These are phyloP conservation scores for Nesogale talazaci DNA, from an alignment of 2,113 vertebrate species.

Conservation along the genomic window DNA sequence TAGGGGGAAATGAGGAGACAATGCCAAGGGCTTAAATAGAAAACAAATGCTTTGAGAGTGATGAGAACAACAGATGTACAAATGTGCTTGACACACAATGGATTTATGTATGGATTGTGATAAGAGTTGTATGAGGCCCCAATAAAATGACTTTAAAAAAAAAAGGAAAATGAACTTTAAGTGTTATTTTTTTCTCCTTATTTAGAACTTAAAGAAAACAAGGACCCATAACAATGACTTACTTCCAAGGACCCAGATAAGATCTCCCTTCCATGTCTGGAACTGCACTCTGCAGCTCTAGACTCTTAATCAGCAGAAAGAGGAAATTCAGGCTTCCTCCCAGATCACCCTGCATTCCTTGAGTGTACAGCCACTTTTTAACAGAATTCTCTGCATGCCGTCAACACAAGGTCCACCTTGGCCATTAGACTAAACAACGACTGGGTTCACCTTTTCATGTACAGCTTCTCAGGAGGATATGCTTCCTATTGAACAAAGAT, in stretches of 20 bases:
- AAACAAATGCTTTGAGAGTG: too few species aligned
- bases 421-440: constrained; percentile 26
- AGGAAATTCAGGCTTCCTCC: constrained; percentile 73
- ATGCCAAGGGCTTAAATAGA: too few species aligned
- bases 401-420: neutral
- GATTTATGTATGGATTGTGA: too few species aligned
- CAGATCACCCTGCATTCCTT: neutral
- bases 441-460: neutral
- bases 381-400: neutral
- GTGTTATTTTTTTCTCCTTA: constrained; percentile 32
- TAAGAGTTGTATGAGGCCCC: too few species aligned
- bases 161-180: too few species aligned
- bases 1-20: too few species aligned
- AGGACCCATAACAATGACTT: constrained; percentile 44
- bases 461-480: constrained; percentile 5
- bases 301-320: constrained; percentile 72
- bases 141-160: too few species aligned
- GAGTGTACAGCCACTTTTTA: neutral
- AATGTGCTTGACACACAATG: too few species aligned
- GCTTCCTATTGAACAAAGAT: neutral
- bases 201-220: constrained; percentile 28
- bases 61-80: too few species aligned
- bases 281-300: constrained; percentile 12
- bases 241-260: neutral
- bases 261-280: constrained; percentile 59